A percentile compares a stretch with the other conserved stretches of the same genome.
Evolutionary conservation across 2,797 vertebrate species (phyloP).

Genomic region (Cheirogaleus major): DNA sequence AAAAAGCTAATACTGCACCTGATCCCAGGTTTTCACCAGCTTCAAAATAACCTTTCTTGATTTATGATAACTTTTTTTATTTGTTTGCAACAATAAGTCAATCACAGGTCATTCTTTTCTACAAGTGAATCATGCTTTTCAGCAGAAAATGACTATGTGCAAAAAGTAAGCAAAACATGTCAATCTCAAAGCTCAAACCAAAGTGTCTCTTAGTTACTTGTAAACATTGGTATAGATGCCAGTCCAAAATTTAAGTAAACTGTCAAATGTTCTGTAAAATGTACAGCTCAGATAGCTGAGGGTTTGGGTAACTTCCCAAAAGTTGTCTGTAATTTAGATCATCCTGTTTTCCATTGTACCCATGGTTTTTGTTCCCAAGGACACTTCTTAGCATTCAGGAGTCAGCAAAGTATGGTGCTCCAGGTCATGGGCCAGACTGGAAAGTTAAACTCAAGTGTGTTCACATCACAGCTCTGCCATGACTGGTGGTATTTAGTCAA

Average conservation of each 20-base stretch:
- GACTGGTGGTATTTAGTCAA: neutral
- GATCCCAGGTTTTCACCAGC: conserved; percentile 57
- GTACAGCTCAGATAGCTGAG: neutral
- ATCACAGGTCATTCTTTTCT: conserved; percentile 72
- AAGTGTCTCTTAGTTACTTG: conserved; percentile 39
- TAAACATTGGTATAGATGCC: neutral
- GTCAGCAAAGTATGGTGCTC: neutral
- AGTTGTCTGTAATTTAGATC: neutral
- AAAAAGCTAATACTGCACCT: conserved; percentile 72
- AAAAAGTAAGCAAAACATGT: conserved; percentile 64
- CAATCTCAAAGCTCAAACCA: conserved; percentile 57
- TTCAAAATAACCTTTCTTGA: conserved; percentile 77
- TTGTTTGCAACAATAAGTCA: conserved; percentile 77
- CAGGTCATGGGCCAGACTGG: neutral
- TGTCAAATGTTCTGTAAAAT: neutral
- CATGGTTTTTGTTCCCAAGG: neutral
- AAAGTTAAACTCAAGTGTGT: neutral
- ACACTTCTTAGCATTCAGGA: neutral
- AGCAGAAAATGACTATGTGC: conserved; percentile 32
- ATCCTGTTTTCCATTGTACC: neutral
- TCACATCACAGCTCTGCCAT: neutral
- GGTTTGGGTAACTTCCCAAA: neutral
- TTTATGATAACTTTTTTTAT: conserved; percentile 76
- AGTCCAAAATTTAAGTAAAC: neutral
- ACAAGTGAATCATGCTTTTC: conserved; percentile 67